These are phyloP conservation scores for Habropoda laboriosa DNA, from an alignment of 1,140 invertebrate species.

Conservation along the genomic window DNA sequence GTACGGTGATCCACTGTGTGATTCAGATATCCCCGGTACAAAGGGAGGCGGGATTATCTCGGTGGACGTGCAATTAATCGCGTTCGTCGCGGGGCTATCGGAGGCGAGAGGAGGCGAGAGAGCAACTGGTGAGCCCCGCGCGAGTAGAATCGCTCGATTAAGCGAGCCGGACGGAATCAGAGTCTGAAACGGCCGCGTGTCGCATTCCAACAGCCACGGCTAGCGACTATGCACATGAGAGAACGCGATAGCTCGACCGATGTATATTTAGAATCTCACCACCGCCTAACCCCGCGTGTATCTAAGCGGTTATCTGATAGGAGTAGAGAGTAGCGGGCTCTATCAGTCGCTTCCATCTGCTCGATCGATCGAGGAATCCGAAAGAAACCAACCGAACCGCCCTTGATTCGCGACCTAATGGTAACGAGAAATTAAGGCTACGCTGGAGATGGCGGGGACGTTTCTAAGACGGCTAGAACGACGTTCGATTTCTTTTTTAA, in stretches of 20 bases:
- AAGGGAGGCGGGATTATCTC: slow-evolving; percentile 37
- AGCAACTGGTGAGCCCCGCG: slow-evolving; percentile 34
- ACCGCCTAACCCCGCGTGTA: slow-evolving; percentile 66
- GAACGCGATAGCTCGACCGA: slow-evolving; percentile 31
- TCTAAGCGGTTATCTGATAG: slow-evolving; percentile 76
- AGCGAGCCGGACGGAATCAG: slow-evolving; percentile 31
- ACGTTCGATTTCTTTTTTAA: no score
- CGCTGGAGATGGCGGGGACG: no score
- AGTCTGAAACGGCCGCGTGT: slow-evolving; percentile 54
- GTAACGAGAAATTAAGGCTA: slow-evolving; percentile 15
- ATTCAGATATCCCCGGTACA: slow-evolving; percentile 34
- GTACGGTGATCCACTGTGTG: not conserved
- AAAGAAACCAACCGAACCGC: slow-evolving; percentile 47
- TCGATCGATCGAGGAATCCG: slow-evolving; percentile 70
- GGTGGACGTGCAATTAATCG: slow-evolving; percentile 41
- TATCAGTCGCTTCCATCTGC: slow-evolving; percentile 74
- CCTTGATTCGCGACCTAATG: slow-evolving; percentile 57
- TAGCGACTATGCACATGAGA: slow-evolving; percentile 1
- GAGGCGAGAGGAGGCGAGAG: no score
- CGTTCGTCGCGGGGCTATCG: not conserved
- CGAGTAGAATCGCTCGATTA: slow-evolving; percentile 40
- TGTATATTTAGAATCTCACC: slow-evolving; percentile 66
- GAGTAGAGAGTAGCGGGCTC: slow-evolving; percentile 48
- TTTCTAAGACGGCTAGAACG: no score
- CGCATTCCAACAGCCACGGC: slow-evolving; percentile 56